A percentile compares a stretch with the other conserved stretches of the same genome.
Evolutionary conservation across 1,140 invertebrate genomes (phyloP).

Genomic region (Himalopsyche phryganea): DNA sequence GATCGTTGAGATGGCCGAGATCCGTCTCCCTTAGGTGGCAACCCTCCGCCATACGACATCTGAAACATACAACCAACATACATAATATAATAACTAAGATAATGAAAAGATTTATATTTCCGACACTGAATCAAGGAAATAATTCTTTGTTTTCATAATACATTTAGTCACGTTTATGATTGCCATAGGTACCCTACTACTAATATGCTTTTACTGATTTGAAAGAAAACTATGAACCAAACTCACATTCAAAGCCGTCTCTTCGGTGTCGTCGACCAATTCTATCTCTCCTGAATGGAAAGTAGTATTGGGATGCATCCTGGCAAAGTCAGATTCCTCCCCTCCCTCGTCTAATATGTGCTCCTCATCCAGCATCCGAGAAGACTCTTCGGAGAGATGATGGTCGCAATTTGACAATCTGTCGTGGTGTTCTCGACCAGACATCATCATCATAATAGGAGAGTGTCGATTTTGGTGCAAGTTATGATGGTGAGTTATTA

Average conservation of each 20-base stretch:
- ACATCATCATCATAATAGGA: neutral
- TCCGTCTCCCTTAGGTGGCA: neutral
- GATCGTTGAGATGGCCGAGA: neutral
- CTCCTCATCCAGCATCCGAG: conserved; percentile 31
- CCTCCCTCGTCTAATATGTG: conserved; percentile 34
- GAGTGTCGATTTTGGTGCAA: conserved; percentile 3
- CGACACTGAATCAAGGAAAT: too few relatives aligned
- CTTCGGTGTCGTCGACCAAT: conserved; percentile 38
- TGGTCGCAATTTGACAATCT: too few relatives aligned
- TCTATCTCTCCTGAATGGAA: conserved; percentile 48
- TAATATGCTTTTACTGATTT: too few relatives aligned
- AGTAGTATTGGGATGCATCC: conserved; percentile 50
- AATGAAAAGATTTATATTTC: too few relatives aligned
- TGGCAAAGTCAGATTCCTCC: conserved; percentile 41
- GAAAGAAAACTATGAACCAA: too few relatives aligned
- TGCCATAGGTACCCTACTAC: too few relatives aligned
- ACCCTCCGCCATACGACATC: too few relatives aligned
- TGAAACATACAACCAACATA: too few relatives aligned
- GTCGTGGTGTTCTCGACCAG: too few relatives aligned
- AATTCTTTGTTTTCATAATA: too few relatives aligned
- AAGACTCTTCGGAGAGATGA: neutral
- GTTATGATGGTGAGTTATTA: neutral
- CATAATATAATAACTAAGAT: too few relatives aligned
- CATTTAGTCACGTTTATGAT: too few relatives aligned
- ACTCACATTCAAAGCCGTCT: conserved; percentile 23